Evolutionary conservation across 2,113 vertebrate species (phyloP).

Genomic region (Dasyurus viverrinus): DNA sequence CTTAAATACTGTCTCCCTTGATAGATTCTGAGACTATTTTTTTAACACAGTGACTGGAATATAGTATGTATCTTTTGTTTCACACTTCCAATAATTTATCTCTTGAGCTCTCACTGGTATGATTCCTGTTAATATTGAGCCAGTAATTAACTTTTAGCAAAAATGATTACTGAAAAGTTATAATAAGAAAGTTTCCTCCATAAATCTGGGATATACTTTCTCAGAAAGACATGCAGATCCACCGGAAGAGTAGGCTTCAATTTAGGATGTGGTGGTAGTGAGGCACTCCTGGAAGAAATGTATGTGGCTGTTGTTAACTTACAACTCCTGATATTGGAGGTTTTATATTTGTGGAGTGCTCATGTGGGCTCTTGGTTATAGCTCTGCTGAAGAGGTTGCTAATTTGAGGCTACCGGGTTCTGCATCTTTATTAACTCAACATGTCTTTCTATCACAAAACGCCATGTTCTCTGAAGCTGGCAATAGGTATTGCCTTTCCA

Average conservation of each 20-base stretch:
- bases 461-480: not conserved
- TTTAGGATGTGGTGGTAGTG: not conserved
- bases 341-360: not conserved
- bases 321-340: not conserved
- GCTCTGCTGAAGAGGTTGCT: not conserved
- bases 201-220: not conserved
- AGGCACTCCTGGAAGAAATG: no score
- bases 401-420: not conserved
- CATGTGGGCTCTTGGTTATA: not conserved
- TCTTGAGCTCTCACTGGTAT: not conserved
- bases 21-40: not conserved
- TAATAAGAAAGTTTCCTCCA: not conserved
- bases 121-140: not conserved
- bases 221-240: not conserved
- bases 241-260: not conserved
- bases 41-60: not conserved
- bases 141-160: not conserved
- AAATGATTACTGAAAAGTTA: not conserved
- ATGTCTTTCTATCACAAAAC: not conserved
- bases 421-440: not conserved
- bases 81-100: no score
- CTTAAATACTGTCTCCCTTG: not conserved
- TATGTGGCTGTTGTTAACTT: not conserved
- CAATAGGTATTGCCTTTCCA: not conserved
- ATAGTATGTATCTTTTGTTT: not conserved